These are phyloP conservation scores for Drosophila nebulosa DNA, from an alignment of 1,140 invertebrate genomes.

Conservation along the genomic window DNA sequence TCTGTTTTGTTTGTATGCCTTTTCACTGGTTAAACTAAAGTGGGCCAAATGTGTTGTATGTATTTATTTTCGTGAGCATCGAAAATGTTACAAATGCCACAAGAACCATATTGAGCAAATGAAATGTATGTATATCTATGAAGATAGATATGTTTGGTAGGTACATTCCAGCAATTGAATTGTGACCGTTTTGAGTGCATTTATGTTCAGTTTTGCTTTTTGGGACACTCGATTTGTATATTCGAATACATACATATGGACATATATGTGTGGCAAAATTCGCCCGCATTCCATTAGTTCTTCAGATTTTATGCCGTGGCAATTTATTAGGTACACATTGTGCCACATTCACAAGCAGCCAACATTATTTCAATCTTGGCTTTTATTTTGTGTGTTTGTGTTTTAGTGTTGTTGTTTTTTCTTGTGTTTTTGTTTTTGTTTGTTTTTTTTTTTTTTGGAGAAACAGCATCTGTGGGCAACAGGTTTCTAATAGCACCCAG, in stretches of 20 bases:
- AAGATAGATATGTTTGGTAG: not conserved
- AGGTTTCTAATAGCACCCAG: conserved; percentile 46
- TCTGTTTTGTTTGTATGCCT: not conserved
- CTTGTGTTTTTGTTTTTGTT: conserved; percentile 27
- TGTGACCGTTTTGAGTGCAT: not conserved
- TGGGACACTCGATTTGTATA: not conserved
- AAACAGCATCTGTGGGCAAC: conserved; percentile 59
- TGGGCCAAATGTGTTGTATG: not conserved
- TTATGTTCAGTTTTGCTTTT: not conserved
- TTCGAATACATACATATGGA: not conserved
- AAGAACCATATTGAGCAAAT: conserved; percentile 1
- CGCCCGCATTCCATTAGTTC: conserved; percentile 51
- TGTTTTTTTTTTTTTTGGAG: conserved; percentile 31
- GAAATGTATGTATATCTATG: not conserved
- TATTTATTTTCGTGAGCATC: not conserved
- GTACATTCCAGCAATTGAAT: not conserved
- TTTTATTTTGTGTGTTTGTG: not conserved
- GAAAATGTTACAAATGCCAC: not conserved
- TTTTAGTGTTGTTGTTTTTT: not conserved
- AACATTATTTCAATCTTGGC: conserved; percentile 5
- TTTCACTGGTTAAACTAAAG: not conserved
- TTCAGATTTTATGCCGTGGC: conserved; percentile 40
- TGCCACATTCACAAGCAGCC: conserved; percentile 56
- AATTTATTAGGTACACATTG: conserved; percentile 49
- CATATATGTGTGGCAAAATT: conserved; percentile 36